phyloP scores from a whole-genome alignment of 2,797 vertebrate species.

The Oreochromis grahami region DNA sequence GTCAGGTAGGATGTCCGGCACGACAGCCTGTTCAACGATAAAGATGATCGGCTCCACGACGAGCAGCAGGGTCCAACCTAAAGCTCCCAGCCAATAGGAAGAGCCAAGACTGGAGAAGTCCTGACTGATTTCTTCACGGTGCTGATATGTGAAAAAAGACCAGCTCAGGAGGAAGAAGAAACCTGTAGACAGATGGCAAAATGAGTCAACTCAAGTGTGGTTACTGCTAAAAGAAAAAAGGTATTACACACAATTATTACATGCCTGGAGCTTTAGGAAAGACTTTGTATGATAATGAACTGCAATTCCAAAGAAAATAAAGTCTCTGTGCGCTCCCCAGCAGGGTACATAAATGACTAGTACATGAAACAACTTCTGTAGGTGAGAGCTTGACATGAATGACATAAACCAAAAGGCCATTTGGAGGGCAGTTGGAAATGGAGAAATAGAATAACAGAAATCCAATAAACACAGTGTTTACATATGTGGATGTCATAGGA shows the following conservation, averaged over 20 bases:
- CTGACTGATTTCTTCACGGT: conserved; percentile 61
- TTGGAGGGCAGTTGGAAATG: conserved; percentile 18
- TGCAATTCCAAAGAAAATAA: conserved; percentile 30
- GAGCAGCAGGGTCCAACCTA: conserved; percentile 68
- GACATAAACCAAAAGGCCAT: conserved; percentile 32
- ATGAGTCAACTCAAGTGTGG: conserved; percentile 14
- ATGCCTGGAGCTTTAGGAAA: conserved; percentile 32
- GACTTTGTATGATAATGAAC: conserved; percentile 53
- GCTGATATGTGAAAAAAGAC: conserved; percentile 76
- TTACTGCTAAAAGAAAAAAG: background rate
- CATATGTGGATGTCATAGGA: background rate
- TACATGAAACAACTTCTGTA: conserved; percentile 28
- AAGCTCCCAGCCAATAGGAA: conserved; percentile 72
- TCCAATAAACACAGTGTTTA: fast-evolving
- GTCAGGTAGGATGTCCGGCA: conserved; percentile 69
- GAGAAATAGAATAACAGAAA: background rate
- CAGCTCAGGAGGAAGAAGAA: conserved; percentile 81
- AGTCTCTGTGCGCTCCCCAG: conserved; percentile 20
- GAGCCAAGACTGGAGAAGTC: conserved; percentile 65
- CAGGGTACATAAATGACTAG: conserved; percentile 41
- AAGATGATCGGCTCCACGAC: conserved; percentile 48
- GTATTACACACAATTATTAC: conserved; percentile 41
- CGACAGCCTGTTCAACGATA: conserved; percentile 60
- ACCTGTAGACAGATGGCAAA: conserved; percentile 55
- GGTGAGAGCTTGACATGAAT: conserved; percentile 23